phyloP scores from a whole-genome alignment of 2,113 vertebrate species.

The Protobothrops flavoviridis region DNA sequence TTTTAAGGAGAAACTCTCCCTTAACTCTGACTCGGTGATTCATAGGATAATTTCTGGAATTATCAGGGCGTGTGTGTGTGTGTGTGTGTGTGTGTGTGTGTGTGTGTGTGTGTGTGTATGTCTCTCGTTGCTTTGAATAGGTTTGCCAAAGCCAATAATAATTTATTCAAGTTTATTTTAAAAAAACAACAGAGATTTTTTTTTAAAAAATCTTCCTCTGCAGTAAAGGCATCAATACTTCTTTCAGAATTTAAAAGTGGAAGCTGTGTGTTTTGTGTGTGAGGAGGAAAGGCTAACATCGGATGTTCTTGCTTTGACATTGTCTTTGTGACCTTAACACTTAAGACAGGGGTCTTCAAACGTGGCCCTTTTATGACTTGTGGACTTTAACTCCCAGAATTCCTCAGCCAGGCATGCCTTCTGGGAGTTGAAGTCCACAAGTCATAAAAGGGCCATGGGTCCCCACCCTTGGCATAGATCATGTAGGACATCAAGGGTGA shows the following conservation, averaged over 20 bases:
- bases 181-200: background rate
- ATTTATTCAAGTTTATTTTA: slow-evolving; percentile 7
- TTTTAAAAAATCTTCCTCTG: background rate
- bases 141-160: slow-evolving; percentile 13
- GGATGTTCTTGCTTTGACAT: too few species aligned
- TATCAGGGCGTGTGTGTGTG: background rate
- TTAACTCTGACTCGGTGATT: slow-evolving; percentile 15
- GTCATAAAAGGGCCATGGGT: too few species aligned
- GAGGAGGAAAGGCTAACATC: background rate
- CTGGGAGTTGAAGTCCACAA: background rate
- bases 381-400: background rate
- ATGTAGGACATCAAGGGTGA: background rate
- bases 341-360: background rate
- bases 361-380: background rate
- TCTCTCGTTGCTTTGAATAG: background rate
- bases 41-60: background rate
- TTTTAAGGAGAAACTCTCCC: slow-evolving; percentile 12
- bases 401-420: background rate
- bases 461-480: background rate
- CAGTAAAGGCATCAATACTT: background rate
- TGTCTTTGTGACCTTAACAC: background rate
- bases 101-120: background rate
- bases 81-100: too few species aligned
- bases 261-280: background rate
- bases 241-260: slow-evolving; percentile 3